Evolutionary conservation across 2,888 invertebrate species (phyloP), one percentile per base, ranked within the genome.

Genomic region (Lingula anatina): DNA sequence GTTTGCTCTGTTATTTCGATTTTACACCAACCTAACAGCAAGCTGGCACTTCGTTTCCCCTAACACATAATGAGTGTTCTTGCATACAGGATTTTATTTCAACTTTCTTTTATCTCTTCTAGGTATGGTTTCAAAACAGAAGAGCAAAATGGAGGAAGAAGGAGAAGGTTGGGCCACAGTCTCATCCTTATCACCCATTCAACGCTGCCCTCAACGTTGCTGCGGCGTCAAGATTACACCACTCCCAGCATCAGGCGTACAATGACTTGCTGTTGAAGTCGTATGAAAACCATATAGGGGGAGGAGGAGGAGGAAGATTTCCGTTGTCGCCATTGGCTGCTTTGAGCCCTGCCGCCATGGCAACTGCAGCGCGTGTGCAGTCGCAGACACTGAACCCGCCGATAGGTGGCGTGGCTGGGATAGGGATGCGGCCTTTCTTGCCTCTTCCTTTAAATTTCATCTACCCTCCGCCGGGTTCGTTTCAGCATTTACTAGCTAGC

Each of bases 81-180:
- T n/a, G n/a, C n/a, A n/a, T n/a, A n/a, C n/a, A n/a, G n/a, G n/a
- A n/a, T n/a, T n/a, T n/a, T n/a, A n/a, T n/a, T n/a, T n/a, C n/a
- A n/a, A n/a, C n/a, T n/a, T n/a, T n/a, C n/a, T 21, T 62, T 38
- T 61, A 57, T 61, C 79, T 78, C n/a, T 64, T 68, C 21, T 85
- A 97, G 96, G 97, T 99, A 56, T 99, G 97, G 97, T 99, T 99
- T 81, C 99, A 99, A 82, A 99, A 99, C 81, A 85, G 99, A 36
- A 83, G 97, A 56, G 99, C 99, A 45, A 99, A 99, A 78, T 99
- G 97, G 93, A 84, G 97, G 55, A 99, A 99, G 83, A 94, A 94
- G 80, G 97, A 99, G 79, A 95, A 97, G 43, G 70, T 68, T 23
- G 70, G 70, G 2, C 64, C 65, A 1, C 63, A 66, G 20, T 52